Conservation (phyloP, 2,888 invertebrate genomes). For the Drosophila niveifrons region DNA sequence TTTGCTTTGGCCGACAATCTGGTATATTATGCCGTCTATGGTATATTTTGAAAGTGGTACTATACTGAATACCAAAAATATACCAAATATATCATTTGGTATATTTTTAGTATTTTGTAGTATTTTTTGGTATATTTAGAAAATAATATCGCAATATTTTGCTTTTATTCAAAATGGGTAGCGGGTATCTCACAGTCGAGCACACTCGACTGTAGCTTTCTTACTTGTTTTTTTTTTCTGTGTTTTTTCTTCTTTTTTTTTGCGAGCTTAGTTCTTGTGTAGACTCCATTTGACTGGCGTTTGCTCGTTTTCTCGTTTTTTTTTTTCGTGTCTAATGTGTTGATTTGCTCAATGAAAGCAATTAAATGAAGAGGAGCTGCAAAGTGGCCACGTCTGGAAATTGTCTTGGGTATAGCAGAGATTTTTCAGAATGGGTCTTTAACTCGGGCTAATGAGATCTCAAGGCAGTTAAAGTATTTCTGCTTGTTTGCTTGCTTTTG, state of each 20-base stretch:
- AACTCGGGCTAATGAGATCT: conserved; percentile 55
- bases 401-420: conserved; percentile 17
- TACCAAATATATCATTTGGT: no score
- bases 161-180: no score
- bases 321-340: conserved; percentile 46
- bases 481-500: conserved; percentile 3
- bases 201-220: no score
- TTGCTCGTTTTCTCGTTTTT: conserved; percentile 15
- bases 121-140: no score
- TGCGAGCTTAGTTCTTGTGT: conserved; percentile 21
- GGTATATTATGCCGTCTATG: no score
- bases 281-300: conserved; percentile 31
- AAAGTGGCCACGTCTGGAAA: conserved; percentile 52
- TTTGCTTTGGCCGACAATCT: no score
- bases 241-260: background rate
- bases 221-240: background rate
- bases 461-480: conserved; percentile 33
- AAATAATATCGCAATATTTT: no score
- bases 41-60: no score
- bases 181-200: no score
- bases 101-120: no score
- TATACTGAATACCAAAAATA: no score
- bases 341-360: conserved; percentile 76
- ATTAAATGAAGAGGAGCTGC: conserved; percentile 69
- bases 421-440: conserved; percentile 19